Conservation (phyloP, 2,888 invertebrate genomes). For the Scaptomyza caliginosa region DNA sequence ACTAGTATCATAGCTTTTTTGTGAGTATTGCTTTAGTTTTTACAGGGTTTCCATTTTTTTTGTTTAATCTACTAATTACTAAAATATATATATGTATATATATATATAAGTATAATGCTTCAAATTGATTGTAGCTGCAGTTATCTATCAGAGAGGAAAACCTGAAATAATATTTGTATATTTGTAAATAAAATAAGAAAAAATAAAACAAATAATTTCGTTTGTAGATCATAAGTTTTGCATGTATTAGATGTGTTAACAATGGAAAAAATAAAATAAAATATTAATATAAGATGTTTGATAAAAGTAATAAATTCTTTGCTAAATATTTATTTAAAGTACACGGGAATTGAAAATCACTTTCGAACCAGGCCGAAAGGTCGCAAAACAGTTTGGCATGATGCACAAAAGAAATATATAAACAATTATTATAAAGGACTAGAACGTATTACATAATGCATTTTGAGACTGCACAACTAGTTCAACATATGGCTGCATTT, state of each 20-base stretch:
- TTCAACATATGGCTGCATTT: constrained; percentile 36
- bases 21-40: constrained; percentile 82
- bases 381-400: constrained; percentile 50
- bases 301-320: constrained; percentile 63
- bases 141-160: constrained; percentile 18
- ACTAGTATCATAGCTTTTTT: constrained; percentile 83
- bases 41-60: constrained; percentile 69
- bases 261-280: constrained; percentile 39
- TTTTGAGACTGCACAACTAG: constrained; percentile 36
- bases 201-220: constrained; percentile 18
- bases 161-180: constrained; percentile 16
- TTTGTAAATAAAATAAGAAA: constrained; percentile 6
- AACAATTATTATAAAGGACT: constrained; percentile 45
- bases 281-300: constrained; percentile 20
- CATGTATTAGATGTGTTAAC: constrained; percentile 55
- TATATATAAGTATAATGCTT: constrained; percentile 30
- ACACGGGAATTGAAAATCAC: constrained; percentile 47
- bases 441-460: constrained; percentile 46
- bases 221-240: constrained; percentile 33
- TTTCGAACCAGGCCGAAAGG: constrained; percentile 46
- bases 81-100: too few species aligned
- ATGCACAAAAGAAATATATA: constrained; percentile 7
- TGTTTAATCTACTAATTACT: constrained; percentile 35
- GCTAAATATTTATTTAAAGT: constrained; percentile 54
- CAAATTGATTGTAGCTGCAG: constrained; percentile 58